These are phyloP conservation scores for Rhinatrema bivittatum DNA, from an alignment of 2,797 vertebrate genomes.

Conservation along the genomic window DNA sequence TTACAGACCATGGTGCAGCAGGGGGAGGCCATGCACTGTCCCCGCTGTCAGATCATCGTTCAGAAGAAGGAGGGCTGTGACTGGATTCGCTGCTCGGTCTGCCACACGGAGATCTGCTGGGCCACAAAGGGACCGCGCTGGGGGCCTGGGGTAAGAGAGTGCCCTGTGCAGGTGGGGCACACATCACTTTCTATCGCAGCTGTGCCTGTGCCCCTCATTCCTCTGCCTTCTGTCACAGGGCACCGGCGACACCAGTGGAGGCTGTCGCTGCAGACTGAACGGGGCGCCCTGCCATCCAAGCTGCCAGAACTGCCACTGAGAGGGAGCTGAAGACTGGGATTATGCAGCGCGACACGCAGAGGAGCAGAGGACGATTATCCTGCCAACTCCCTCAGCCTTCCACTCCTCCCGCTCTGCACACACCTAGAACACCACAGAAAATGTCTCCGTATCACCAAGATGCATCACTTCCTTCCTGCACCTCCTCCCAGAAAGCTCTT, in stretches of 20 bases:
- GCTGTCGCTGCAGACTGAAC: constrained; percentile 69
- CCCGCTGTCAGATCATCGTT: constrained; percentile 73
- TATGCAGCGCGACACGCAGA: neutral
- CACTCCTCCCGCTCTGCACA: too few relatives aligned
- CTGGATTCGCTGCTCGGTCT: constrained; percentile 89
- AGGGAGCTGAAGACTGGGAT: too few relatives aligned
- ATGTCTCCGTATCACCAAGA: too few relatives aligned
- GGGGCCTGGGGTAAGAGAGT: constrained; percentile 67
- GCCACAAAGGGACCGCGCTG: constrained; percentile 89
- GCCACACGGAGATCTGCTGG: constrained; percentile 92
- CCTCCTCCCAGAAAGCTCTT: too few relatives aligned
- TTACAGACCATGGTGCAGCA: constrained; percentile 65
- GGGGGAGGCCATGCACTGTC: constrained; percentile 87
- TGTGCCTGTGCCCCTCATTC: too few relatives aligned
- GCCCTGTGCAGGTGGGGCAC: too few relatives aligned
- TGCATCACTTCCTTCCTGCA: too few relatives aligned
- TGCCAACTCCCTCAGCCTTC: too few relatives aligned
- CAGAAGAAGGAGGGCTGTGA: constrained; percentile 94
- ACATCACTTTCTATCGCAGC: fast-evolving
- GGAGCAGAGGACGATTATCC: too few relatives aligned
- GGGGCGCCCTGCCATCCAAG: constrained; percentile 67
- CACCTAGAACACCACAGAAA: too few relatives aligned
- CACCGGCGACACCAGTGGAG: constrained; percentile 65
- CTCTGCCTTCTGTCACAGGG: constrained; percentile 49
- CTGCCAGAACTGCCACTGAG: constrained; percentile 82